Base-by-base conservation (phyloP, 2,797 vertebrate species). In the Crenichthys baileyi region DNA sequence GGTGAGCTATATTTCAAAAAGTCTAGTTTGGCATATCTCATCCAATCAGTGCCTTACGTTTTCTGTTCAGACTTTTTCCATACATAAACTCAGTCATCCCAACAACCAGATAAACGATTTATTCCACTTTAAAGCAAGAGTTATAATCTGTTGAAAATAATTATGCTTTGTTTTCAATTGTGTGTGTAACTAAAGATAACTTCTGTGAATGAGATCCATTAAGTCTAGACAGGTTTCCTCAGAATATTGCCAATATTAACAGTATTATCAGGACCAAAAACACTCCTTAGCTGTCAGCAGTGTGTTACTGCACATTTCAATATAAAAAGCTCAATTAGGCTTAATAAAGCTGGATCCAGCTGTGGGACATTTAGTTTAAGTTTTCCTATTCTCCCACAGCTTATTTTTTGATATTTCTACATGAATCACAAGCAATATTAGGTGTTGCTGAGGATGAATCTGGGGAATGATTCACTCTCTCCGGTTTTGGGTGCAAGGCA, bases 351-450 rank as follows among this genome's bases (percentile, higher is more conserved):
- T 92, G 84, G 85, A 92, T 79, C 67, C 78, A 75, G 72, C 79
- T 78, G 56, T 53, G 81, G 85, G 84, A 89, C 79, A 81, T 88
- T 79, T 70, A 73, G 73, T 67, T 83, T 87, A 85, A 88, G 55
- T 86, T 91, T 82, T 87, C 83, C 82, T 77, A 76, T 85, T 87
- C 82, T 91, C 80, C 90, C 84, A 87, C 83, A 50, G 60, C 73
- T 87, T 93, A 67, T 61, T 60, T 77, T 83, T 74, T 84, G 82
- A 91, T 87, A 90, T 83, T 84, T 90, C 87, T 73, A 76, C 89
- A 91, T 93, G 90, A 93, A 92, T 92, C 89, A 91, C 85, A 93
- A 94, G 93, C 90, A 92, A 91, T 89, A 92, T 93, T 87, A 93
- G 89, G 88, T 92, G 91, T 91, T 92, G 81, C 87, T 88, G 83